Evolutionary conservation across 2,888 invertebrate species (phyloP).

Genomic region (Oasisia sp.): DNA sequence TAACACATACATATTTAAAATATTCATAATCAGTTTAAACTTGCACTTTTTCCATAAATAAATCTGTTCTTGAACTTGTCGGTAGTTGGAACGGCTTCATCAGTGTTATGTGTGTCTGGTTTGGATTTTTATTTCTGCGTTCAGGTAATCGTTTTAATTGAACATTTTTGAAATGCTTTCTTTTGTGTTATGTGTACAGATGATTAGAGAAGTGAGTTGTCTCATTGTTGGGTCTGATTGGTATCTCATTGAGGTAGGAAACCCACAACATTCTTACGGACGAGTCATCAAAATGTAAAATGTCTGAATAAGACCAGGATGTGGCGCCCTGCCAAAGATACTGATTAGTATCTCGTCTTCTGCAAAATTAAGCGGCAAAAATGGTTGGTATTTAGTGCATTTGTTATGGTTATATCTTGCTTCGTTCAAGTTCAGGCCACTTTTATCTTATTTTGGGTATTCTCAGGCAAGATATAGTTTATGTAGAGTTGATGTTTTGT

Average conservation of each 20-base stretch:
- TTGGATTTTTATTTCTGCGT: neutral
- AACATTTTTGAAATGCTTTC: neutral
- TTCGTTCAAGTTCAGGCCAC: neutral
- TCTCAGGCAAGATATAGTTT: no score
- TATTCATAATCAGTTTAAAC: no score
- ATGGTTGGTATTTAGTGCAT: neutral
- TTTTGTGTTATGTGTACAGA: neutral
- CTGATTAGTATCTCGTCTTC: neutral
- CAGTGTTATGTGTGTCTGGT: neutral
- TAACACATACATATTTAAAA: no score
- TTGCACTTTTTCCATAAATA: neutral
- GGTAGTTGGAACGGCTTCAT: neutral
- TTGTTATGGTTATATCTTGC: neutral
- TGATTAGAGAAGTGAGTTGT: neutral
- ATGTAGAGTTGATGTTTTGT: no score
- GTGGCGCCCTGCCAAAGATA: neutral
- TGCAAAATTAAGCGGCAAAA: no score
- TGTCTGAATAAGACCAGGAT: neutral
- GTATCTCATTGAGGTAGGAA: neutral
- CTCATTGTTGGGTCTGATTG: neutral
- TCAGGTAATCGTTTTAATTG: neutral
- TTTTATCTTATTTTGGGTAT: neutral
- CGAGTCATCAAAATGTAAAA: neutral
- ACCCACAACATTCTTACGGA: neutral
- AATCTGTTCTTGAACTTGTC: neutral